These are phyloP conservation scores for Amazona finschi DNA, from an alignment of 2,797 vertebrate genomes.

Conservation along the genomic window DNA sequence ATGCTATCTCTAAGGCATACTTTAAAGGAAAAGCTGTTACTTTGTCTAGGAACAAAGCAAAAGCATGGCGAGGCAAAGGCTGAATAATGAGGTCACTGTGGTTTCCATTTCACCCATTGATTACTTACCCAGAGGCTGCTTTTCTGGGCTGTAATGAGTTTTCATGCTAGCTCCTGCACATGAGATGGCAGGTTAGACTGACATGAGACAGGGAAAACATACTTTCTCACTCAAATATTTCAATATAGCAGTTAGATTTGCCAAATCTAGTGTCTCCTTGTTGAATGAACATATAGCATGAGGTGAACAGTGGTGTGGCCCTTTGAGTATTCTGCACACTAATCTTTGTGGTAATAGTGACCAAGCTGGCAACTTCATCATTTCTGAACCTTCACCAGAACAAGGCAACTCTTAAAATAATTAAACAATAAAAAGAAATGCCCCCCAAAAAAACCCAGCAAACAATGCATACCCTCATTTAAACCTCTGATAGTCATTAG, in stretches of 20 bases:
- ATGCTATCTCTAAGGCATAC: background rate
- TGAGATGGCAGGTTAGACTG: background rate
- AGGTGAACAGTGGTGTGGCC: background rate
- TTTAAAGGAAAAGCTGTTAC: background rate
- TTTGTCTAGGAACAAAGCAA: background rate
- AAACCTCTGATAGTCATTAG: background rate
- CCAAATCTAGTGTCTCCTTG: background rate
- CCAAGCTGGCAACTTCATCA: background rate
- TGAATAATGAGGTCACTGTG: background rate
- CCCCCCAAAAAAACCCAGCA: background rate
- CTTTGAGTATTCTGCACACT: background rate
- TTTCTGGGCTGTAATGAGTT: background rate
- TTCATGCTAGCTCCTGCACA: background rate
- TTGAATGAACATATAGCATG: background rate
- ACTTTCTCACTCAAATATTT: conserved; percentile 10
- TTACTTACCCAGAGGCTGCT: conserved; percentile 18
- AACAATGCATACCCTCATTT: background rate
- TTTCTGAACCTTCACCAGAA: background rate
- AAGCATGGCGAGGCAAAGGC: background rate
- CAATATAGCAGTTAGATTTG: background rate
- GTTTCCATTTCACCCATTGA: background rate
- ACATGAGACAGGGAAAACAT: background rate
- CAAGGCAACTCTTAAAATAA: background rate
- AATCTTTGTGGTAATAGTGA: background rate
- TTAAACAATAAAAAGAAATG: background rate